Evolutionary conservation across 2,797 vertebrate species (phyloP), one percentile per base, ranked within the genome.

Genomic region (Eptatretus atami): DNA sequence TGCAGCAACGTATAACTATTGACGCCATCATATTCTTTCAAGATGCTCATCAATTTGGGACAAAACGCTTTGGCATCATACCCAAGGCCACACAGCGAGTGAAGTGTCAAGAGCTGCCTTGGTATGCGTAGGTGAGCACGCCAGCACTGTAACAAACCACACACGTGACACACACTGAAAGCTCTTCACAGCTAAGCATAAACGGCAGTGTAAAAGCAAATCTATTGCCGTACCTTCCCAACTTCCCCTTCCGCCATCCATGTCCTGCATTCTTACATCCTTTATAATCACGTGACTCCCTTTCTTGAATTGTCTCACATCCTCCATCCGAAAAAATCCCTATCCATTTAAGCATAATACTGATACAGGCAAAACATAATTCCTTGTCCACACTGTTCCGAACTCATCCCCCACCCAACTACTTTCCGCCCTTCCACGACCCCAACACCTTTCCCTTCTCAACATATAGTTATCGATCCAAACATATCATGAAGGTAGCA

Each of bases 51-150:
- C 31, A 44, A 44, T 44, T 8, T 8, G 31, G 6, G 6, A 44
- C 4, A 31, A 44, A 44, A 4, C 31, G 31, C 60, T 65, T 52
- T 6, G 13, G 13, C 10, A 19, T 25, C 75, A 74, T 69, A 82
- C 81, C 81, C 1, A 82, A 75, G 14, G 80, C 79, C 55, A 66
- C 61, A 57, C 81, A 82, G 52, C 77, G 66, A 24, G 81, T 82
- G 64, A 82, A 77, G 69, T 81, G 81, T 82, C 80, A 15, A 82
- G 77, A 55, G 81, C 79, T 1, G 81, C 74, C 68, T 82, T 82
- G 24, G 79, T 76, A 81, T 77, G 66, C 81, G 63, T 82, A 82
- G n/a, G 78, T 76, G 66, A 82, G 69, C 53, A 82, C 79, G 15
- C 78, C 78, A 13, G 79, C 76, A 82, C 80, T 82, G 54, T 11